Evolutionary conservation across 2,797 vertebrate species (phyloP), one percentile per base, ranked within the genome.

Genomic region (Sebastes vulpes): DNA sequence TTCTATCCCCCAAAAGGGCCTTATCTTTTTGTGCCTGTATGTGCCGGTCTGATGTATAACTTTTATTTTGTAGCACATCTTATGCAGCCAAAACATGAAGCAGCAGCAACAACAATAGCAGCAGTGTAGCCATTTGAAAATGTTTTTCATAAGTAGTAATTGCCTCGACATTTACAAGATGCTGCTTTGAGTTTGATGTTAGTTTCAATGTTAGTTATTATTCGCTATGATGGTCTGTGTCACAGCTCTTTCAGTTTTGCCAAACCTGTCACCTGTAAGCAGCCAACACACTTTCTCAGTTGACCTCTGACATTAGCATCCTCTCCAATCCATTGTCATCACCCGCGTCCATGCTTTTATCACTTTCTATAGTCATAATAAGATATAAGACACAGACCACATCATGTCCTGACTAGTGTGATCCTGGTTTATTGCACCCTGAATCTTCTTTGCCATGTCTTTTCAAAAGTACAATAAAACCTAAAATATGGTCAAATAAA

Each of bases 301-400:
- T 42, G 42, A 38, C 42, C 31, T 65, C n/a, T 29, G 42, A 53
- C 52, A 23, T 59, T 4, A 53, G 7, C 28, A 57, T 38, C 52
- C 54, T 67, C 48, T 57, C 16, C 65, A 11, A 72, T 70, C 52
- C 59, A 66, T 65, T 65, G 11, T 46, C 3, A 61, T 69, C 59
- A 52, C n/a, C 12, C 12, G 2, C 21, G 29, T 66, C 21, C 52
- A 66, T 10, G 14, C 58, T 61, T 60, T 59, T 42, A 31, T 52
- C 9, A 6, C 29, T 50, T 57, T 29, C 28, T 9, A 3, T 25
- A 48, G 26, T 57, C 14, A 42, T 42, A 42, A 42, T 42, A 42
- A 42, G 7, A 16, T 26, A 4, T 35, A 12, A 35, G 10, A 12
- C 9, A 26, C 28, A 31, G 9, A 65, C n/a, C 63, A 31, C 18